phyloP scores from a whole-genome alignment of 30 jellyfish, hydroid and myxozoan species.

The Aurelia sp. region DNA sequence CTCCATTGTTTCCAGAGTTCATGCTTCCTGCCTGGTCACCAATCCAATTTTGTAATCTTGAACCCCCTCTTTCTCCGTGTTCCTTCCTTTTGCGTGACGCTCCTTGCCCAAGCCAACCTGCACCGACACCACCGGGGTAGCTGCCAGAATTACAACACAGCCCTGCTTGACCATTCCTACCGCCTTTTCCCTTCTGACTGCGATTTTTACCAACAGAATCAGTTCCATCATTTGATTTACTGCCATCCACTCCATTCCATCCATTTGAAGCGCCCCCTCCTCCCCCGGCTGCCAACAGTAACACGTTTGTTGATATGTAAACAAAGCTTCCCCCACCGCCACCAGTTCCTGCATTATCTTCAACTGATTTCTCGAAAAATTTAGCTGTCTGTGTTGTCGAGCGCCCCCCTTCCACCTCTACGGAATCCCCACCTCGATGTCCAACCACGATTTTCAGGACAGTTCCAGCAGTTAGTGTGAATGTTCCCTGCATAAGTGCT shows the following conservation, averaged over 20 bases:
- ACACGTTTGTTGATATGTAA: conserved; percentile 26
- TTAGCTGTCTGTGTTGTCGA: conserved; percentile 51
- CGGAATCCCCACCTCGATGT: conserved; percentile 65
- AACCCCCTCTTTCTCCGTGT: conserved; percentile 65
- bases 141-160: conserved; percentile 45
- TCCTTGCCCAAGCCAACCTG: conserved; percentile 57
- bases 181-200: conserved; percentile 35
- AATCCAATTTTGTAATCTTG: conserved; percentile 25
- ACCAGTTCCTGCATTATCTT: conserved; percentile 67
- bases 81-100: background rate
- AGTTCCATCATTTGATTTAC: conserved; percentile 18
- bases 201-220: conserved; percentile 29
- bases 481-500: conserved; percentile 46
- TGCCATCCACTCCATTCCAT: conserved; percentile 60
- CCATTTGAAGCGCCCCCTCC: conserved; percentile 71
- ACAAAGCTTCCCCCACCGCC: conserved; percentile 71
- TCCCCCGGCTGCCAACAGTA: conserved; percentile 54
- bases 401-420: conserved; percentile 44
- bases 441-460: conserved; percentile 55
- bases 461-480: conserved; percentile 24
- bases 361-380: conserved; percentile 27
- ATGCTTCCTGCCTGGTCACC: conserved; percentile 53
- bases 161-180: conserved; percentile 43
- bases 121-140: conserved; percentile 63
- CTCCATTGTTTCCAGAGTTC: conserved; percentile 65